These are phyloP conservation scores for Montipora efflorescens DNA, from an alignment of 64 coral and sea anemone genomes.

Conservation along the genomic window DNA sequence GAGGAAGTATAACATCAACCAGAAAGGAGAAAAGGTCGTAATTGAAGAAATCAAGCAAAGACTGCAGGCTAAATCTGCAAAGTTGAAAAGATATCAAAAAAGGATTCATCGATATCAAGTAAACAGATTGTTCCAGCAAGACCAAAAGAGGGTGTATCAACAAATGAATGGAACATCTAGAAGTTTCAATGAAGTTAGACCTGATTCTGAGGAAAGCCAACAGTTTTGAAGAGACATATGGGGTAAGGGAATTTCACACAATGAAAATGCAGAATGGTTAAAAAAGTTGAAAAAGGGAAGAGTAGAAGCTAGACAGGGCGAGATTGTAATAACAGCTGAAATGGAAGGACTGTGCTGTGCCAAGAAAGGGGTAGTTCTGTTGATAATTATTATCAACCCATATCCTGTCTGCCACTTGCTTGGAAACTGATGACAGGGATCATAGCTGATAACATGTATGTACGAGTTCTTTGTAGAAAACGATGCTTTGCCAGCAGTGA, in stretches of 20 bases:
- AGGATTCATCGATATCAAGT: no score
- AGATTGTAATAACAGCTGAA: conserved; percentile 41
- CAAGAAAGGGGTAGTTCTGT: conserved; percentile 29
- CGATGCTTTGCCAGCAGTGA: no score
- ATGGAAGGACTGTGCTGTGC: conserved; percentile 70
- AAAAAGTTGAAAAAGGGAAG: neutral
- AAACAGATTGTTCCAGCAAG: no score
- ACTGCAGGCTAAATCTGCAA: no score
- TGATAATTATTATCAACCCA: conserved; percentile 17
- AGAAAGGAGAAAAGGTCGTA: no score
- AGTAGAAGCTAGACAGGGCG: neutral
- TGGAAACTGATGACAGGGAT: conserved; percentile 55
- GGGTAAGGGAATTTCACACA: conserved; percentile 33
- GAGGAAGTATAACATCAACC: no score
- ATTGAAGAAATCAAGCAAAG: no score
- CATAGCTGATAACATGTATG: conserved; percentile 22
- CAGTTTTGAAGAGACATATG: neutral
- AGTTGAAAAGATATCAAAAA: no score
- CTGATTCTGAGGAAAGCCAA: conserved; percentile 35
- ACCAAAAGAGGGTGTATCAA: no score
- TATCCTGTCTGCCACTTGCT: conserved; percentile 39
- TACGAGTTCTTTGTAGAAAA: no score
- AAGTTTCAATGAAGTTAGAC: conserved; percentile 37
- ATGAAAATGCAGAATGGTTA: no score
- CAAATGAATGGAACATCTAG: no score